Conservation (phyloP, 2,113 vertebrate genomes). For the Centropus bengalensis region DNA sequence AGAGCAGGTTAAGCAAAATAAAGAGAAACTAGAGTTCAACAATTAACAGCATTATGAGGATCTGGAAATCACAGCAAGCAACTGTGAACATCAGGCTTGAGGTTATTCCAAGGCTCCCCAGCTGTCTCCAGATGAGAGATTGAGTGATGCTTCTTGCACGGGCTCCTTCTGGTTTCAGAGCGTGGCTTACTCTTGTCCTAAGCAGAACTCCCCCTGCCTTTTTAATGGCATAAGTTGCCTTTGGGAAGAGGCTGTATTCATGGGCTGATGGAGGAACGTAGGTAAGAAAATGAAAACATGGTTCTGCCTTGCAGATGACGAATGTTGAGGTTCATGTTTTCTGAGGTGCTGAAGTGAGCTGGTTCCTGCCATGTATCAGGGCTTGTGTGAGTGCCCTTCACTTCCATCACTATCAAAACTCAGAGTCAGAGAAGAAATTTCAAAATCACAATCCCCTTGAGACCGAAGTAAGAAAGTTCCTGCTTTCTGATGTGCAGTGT, state of each 20-base stretch:
- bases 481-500: neutral
- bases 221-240: neutral
- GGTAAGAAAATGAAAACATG: neutral
- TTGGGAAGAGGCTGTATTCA: neutral
- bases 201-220: neutral
- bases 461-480: neutral
- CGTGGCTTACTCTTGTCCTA: neutral
- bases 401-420: neutral
- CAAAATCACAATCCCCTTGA: neutral
- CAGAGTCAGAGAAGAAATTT: neutral
- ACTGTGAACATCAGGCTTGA: neutral
- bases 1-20: neutral
- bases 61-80: neutral
- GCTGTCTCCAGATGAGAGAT: neutral
- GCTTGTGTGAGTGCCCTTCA: neutral
- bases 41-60: neutral
- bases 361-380: neutral
- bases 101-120: neutral
- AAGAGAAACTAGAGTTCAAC: neutral
- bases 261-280: accelerated
- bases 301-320: neutral
- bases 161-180: neutral
- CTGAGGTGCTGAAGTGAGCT: neutral
- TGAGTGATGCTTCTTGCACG: neutral
- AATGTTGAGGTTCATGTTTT: neutral